phyloP scores from a whole-genome alignment of 1,140 invertebrate genomes.

The Lepidostoma basale region DNA sequence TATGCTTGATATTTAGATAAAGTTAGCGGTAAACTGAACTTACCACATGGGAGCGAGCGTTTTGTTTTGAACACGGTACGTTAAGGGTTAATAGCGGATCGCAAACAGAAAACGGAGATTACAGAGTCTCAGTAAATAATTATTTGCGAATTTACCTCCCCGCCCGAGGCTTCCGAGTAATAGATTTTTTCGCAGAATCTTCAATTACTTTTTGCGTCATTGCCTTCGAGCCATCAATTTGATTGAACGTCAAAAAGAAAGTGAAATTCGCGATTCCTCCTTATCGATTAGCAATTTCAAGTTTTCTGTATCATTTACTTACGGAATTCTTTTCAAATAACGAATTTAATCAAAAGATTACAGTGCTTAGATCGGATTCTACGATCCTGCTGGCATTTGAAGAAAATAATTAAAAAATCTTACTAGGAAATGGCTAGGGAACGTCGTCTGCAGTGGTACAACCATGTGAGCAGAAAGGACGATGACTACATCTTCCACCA shows the following conservation, averaged over 20 bases:
- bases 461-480: no score
- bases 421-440: no score
- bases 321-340: background rate
- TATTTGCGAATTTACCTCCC: slow-evolving; percentile 5
- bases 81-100: slow-evolving; percentile 3
- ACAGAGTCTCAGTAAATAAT: slow-evolving; percentile 7
- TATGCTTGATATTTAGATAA: no score
- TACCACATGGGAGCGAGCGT: no score
- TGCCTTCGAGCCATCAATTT: slow-evolving; percentile 15
- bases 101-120: slow-evolving; percentile 14
- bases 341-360: slow-evolving; percentile 10
- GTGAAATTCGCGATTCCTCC: slow-evolving; percentile 3
- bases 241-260: slow-evolving; percentile 15
- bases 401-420: background rate
- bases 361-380: background rate
- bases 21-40: no score
- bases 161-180: background rate
- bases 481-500: no score
- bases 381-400: background rate
- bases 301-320: slow-evolving; percentile 5
- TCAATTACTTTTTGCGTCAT: slow-evolving; percentile 20
- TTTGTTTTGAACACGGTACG: no score
- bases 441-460: no score
- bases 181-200: slow-evolving; percentile 23
- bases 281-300: slow-evolving; percentile 19